A percentile compares a stretch with the other conserved stretches of the same genome.
Evolutionary conservation across 2,113 vertebrate genomes (phyloP).

Genomic region (Corythaeola cristata): DNA sequence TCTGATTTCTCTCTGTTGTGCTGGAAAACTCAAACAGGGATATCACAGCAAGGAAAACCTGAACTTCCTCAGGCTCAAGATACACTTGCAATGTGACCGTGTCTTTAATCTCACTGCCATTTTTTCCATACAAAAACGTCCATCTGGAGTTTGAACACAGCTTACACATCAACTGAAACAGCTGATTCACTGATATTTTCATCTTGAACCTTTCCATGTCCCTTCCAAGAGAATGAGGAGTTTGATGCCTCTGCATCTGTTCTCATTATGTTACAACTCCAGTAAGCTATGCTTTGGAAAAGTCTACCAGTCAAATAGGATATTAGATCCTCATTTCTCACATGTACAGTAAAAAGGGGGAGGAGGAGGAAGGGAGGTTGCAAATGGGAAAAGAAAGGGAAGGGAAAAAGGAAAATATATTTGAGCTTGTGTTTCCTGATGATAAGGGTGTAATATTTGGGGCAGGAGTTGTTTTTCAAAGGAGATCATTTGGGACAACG

Average conservation of each 20-base stretch:
- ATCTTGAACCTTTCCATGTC: background rate
- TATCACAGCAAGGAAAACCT: background rate
- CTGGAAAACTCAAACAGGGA: background rate
- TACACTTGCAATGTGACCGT: background rate
- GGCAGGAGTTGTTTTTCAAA: background rate
- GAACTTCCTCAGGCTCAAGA: background rate
- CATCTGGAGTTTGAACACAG: background rate
- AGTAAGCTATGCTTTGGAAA: background rate
- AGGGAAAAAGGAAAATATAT: background rate
- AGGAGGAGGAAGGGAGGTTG: fast-evolving
- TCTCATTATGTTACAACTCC: background rate
- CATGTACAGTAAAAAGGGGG: fast-evolving
- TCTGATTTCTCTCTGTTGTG: background rate
- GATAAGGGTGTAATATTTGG: background rate
- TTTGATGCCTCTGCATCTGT: background rate
- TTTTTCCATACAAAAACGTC: background rate
- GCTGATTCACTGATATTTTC: background rate
- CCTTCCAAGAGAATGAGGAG: background rate
- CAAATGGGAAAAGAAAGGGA: background rate
- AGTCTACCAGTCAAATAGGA: background rate
- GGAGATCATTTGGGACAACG: background rate
- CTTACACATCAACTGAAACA: background rate
- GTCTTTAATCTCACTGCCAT: background rate
- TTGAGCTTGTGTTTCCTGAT: background rate
- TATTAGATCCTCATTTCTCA: background rate